Evolutionary conservation across 2,113 vertebrate genomes (phyloP), one percentile per base, ranked within the genome.

Genomic region (Rhinopomastus cyanomelas): DNA sequence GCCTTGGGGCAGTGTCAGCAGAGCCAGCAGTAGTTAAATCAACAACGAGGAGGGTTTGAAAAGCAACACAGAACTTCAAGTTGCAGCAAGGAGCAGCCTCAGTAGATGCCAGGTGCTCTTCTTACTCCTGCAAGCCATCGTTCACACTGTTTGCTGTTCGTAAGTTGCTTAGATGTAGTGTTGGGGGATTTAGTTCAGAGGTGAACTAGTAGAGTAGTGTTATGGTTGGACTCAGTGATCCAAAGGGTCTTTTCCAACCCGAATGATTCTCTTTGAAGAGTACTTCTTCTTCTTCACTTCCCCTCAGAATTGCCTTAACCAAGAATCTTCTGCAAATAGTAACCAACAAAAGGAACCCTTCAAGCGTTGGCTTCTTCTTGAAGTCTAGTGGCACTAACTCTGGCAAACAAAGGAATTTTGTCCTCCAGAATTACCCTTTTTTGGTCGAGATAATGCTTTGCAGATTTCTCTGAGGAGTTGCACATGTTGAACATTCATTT

Each of bases 291-390:
- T n/a, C n/a, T n/a, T n/a, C 44, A 46, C 19, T 15, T 46, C 44
- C 44, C 44, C 44, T 46, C 16, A 46, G 16, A 48, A 18, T 48
- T 48, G 84, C 52, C 36, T 32, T 72, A 91, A 74, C 16, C 34
- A 77, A 84, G 17, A 73, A 22, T n/a, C 36, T 77, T 88, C 75
- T 61, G 22, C 62, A 66, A 88, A 37, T 88, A 69, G 68, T 65
- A 79, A 92, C 15, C 36, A 87, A 80, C 53, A 88, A 89, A 94
- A 81, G 30, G 46, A 80, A 48, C 30, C 29, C n/a, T 65, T 81
- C 6, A 68, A 73, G 42, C 44, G 8, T 29, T 68, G 69, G 55
- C 23, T 86, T 68, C 18, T 69, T 81, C 62, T 79, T 22, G 21
- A 84, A 79, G 77, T 51, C 69, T 88, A 59, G 68, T 67, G 68